Conservation (phyloP, 1,140 invertebrate species). For the Phortica variegata region DNA sequence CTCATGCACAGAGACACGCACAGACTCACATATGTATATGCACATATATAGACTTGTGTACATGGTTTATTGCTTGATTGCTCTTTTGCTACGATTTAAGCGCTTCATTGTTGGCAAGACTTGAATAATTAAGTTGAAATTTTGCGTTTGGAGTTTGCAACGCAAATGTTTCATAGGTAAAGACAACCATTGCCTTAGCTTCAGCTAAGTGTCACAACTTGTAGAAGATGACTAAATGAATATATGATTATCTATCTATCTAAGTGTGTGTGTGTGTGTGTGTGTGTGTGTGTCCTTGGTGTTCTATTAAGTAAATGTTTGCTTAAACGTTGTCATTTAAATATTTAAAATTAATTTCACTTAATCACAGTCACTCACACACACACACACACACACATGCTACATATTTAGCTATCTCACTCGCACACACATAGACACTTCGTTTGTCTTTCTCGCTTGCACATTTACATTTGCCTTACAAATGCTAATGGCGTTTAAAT, state of each 20-base stretch:
- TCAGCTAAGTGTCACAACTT: not conserved
- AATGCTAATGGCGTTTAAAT: not conserved
- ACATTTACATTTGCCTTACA: not conserved
- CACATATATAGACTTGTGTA: not conserved
- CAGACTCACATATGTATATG: not conserved
- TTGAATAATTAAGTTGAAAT: constrained; percentile 44
- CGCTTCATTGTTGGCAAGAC: constrained; percentile 6
- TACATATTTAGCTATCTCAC: not conserved
- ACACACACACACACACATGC: constrained; percentile 3
- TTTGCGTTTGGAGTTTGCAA: too few species aligned
- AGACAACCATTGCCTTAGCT: not conserved
- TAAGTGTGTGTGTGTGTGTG: not conserved
- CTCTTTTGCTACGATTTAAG: not conserved
- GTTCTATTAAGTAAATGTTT: constrained; percentile 48
- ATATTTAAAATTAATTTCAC: constrained; percentile 47
- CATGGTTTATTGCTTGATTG: not conserved
- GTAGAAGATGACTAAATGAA: too few species aligned
- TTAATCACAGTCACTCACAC: constrained; percentile 18
- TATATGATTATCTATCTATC: not conserved
- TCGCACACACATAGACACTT: not conserved
- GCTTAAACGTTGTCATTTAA: constrained; percentile 42
- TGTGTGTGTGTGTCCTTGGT: constrained; percentile 33
- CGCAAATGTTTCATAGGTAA: constrained; percentile 7
- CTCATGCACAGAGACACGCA: not conserved
- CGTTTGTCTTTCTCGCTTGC: not conserved